Evolutionary conservation across 2,113 vertebrate species (phyloP).

Genomic region (Sapajus apella): DNA sequence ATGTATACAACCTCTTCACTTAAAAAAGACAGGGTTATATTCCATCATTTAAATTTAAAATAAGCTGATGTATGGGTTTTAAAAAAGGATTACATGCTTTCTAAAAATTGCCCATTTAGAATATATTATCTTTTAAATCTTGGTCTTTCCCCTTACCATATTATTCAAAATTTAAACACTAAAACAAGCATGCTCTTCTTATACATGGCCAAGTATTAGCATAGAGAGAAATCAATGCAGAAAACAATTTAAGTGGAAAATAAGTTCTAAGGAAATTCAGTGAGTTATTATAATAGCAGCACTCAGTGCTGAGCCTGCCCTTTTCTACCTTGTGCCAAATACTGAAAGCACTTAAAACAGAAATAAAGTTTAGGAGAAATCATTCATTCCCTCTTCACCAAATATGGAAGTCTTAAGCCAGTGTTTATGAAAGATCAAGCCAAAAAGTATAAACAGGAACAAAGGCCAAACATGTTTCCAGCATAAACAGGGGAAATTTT

Average conservation of each 20-base stretch:
- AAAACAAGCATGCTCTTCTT: constrained; percentile 16
- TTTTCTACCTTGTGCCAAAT: constrained; percentile 37
- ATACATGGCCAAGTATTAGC: not conserved
- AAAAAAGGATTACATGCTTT: not conserved
- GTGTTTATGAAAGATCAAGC: constrained; percentile 41
- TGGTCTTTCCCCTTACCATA: not conserved
- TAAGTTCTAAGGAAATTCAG: not conserved
- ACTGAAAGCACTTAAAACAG: constrained; percentile 50
- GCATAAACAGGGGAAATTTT: constrained; percentile 30
- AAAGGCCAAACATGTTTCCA: constrained; percentile 50
- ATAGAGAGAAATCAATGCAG: not conserved
- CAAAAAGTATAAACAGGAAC: constrained; percentile 65
- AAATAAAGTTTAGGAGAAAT: constrained; percentile 42
- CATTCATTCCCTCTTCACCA: constrained; percentile 46
- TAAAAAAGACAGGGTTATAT: not conserved
- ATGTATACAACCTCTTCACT: not conserved
- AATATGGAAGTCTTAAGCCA: constrained; percentile 58
- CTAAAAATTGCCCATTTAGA: not conserved
- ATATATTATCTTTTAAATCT: not conserved
- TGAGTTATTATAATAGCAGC: constrained; percentile 1
- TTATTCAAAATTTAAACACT: constrained; percentile 5
- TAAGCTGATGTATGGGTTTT: not conserved
- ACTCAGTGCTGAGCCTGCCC: not conserved
- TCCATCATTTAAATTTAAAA: constrained; percentile 22
- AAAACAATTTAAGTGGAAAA: not conserved